A percentile compares a stretch with the other conserved stretches of the same genome.
Conservation (phyloP, 1,140 invertebrate genomes). For the Hycleus cichorii region DNA sequence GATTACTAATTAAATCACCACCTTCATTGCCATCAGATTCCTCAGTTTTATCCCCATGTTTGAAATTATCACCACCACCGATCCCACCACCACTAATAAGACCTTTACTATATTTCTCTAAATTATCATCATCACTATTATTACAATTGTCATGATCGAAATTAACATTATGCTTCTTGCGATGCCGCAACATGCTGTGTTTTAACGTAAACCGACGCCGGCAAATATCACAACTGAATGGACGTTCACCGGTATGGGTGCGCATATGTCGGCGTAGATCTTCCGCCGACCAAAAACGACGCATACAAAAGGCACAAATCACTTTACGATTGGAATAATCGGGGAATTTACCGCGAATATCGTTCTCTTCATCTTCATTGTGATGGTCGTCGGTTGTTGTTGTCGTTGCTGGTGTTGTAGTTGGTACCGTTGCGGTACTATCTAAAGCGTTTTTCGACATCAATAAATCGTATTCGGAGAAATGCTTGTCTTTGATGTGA, state of each 20-base stretch:
- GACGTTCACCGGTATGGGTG: slow-evolving; percentile 76
- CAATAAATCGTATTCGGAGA: slow-evolving; percentile 63
- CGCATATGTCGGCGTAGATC: slow-evolving; percentile 88
- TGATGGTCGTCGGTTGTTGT: slow-evolving; percentile 37
- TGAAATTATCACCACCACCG: slow-evolving; percentile 1
- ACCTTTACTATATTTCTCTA: neutral
- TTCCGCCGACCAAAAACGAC: slow-evolving; percentile 89
- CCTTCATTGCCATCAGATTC: slow-evolving; percentile 48
- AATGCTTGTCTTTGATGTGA: slow-evolving; percentile 69
- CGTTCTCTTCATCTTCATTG: slow-evolving; percentile 48
- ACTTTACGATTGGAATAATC: slow-evolving; percentile 87
- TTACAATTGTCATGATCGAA: slow-evolving; percentile 25
- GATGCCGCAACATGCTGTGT: slow-evolving; percentile 85
- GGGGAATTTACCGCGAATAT: slow-evolving; percentile 61
- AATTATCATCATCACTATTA: slow-evolving; percentile 16
- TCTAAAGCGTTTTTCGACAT: slow-evolving; percentile 74
- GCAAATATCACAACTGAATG: slow-evolving; percentile 76
- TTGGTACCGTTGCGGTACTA: slow-evolving; percentile 43
- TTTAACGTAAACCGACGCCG: slow-evolving; percentile 80
- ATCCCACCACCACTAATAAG: too few species aligned
- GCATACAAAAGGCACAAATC: slow-evolving; percentile 84
- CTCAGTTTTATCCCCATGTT: slow-evolving; percentile 46
- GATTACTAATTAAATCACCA: slow-evolving; percentile 77
- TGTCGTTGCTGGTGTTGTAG: slow-evolving; percentile 39
- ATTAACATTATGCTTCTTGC: slow-evolving; percentile 67